These are phyloP conservation scores for Colossoma macropomum DNA, from an alignment of 2,113 vertebrate genomes.

Conservation along the genomic window DNA sequence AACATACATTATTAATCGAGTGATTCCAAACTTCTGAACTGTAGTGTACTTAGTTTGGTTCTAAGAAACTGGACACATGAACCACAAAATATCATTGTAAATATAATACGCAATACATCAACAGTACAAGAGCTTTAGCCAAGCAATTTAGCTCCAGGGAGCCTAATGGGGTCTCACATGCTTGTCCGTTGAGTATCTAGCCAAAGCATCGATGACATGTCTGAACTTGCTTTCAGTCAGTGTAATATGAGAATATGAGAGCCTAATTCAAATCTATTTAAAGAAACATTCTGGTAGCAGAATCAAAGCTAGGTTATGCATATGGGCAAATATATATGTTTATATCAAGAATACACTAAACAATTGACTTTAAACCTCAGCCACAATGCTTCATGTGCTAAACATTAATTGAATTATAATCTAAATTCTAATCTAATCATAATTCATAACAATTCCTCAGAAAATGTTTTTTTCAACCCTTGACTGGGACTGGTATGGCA, in stretches of 20 bases:
- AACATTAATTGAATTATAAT: too few relatives aligned
- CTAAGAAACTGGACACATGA: neutral
- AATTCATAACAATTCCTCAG: neutral
- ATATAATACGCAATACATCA: neutral
- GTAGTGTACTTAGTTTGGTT: too few relatives aligned
- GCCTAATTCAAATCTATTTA: neutral
- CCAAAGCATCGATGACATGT: neutral
- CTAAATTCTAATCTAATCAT: too few relatives aligned
- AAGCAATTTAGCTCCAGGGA: slow-evolving; percentile 9
- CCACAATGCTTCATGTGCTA: neutral
- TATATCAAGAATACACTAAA: neutral
- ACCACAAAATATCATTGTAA: neutral
- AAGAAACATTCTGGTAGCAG: neutral
- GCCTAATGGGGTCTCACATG: neutral
- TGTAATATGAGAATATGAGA: neutral
- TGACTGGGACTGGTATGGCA: too few relatives aligned
- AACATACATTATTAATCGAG: too few relatives aligned
- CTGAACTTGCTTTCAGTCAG: slow-evolving; percentile 11
- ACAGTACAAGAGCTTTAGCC: slow-evolving; percentile 6
- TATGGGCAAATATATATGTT: neutral
- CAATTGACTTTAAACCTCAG: neutral
- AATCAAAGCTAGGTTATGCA: slow-evolving; percentile 1
- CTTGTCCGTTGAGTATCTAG: neutral
- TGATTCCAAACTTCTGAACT: too few relatives aligned
- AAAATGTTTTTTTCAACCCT: too few relatives aligned